Evolutionary conservation across 2,797 vertebrate species (phyloP), one percentile per base, ranked within the genome.

Genomic region (Neosalanx taihuensis): DNA sequence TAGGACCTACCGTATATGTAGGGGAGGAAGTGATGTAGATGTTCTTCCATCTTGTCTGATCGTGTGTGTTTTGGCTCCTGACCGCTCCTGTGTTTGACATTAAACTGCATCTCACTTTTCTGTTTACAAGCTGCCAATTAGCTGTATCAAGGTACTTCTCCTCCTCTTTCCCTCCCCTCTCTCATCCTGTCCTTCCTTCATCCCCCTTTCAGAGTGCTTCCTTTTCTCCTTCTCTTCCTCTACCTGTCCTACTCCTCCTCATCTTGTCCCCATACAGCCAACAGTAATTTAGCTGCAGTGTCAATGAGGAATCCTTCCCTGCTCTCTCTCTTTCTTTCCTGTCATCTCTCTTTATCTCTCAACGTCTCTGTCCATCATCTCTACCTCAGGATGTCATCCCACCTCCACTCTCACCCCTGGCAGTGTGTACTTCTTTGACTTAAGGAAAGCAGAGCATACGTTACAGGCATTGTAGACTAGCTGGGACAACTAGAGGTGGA

Each of bases 71-170:
- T 67, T 56, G 26, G 59, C 81, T 71, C 78, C 26, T 75, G 80
- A 51, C 31, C 66, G 49, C 71, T 75, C 83, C 77, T 85, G 81
- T 92, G 88, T 92, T 87, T 94, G 90, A 94, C 94, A 90, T 95
- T 94, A 95, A 98, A 94, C 84, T 94, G 94, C 95, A 97, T 98
- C 95, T 97, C 96, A 96, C 96, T 98, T 94, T 96, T 99, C 95
- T 99, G 95, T 96, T 98, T 99, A 93, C 97, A 98, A 98, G 97
- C 97, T 98, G 97, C 97, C 95, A 95, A 91, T 95, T 97, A 98
- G 95, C 96, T 97, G 95, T 98, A 94, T 97, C 93, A 98, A 98
- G 97, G 97, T 98, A 99, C 87, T 93, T 86, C 87, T 90, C 83
- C 75, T 75, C 81, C 75, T 81, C 78, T 73, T 76, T 75, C 37